Evolutionary conservation across 2,888 invertebrate genomes (phyloP).

Genomic region (Anticlea derivata): DNA sequence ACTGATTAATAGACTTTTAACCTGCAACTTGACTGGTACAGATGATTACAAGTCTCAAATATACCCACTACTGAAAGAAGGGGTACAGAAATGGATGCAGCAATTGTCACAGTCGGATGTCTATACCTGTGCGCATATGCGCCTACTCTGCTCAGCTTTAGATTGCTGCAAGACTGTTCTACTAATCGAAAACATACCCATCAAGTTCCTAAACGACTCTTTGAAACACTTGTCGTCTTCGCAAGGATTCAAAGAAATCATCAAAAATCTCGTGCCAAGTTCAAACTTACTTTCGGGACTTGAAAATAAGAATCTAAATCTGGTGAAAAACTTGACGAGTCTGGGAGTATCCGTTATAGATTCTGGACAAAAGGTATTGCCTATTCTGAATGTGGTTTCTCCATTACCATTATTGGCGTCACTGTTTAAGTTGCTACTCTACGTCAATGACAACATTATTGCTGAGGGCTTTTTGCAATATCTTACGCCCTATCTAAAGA

Average conservation of each 20-base stretch:
- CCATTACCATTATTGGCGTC: slow-evolving; percentile 72
- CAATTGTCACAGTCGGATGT: slow-evolving; percentile 65
- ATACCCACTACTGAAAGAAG: slow-evolving; percentile 68
- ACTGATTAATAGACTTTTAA: slow-evolving; percentile 63
- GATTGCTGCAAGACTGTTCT: slow-evolving; percentile 67
- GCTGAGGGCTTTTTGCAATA: slow-evolving; percentile 65
- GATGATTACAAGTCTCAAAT: slow-evolving; percentile 61
- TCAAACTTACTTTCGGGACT: slow-evolving; percentile 73
- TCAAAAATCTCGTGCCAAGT: slow-evolving; percentile 61
- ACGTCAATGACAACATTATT: slow-evolving; percentile 58
- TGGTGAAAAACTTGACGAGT: slow-evolving; percentile 63
- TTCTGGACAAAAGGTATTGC: slow-evolving; percentile 63
- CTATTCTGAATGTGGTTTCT: slow-evolving; percentile 61
- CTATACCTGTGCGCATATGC: slow-evolving; percentile 75
- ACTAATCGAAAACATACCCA: slow-evolving; percentile 53
- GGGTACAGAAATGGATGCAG: slow-evolving; percentile 75
- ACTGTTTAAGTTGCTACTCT: slow-evolving; percentile 60
- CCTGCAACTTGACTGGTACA: slow-evolving; percentile 46
- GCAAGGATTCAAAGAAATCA: slow-evolving; percentile 67
- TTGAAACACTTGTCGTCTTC: slow-evolving; percentile 67
- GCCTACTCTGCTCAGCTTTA: slow-evolving; percentile 63
- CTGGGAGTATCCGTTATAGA: slow-evolving; percentile 63
- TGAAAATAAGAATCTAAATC: slow-evolving; percentile 58
- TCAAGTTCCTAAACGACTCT: slow-evolving; percentile 58
- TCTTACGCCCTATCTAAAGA: slow-evolving; percentile 67